Base-by-base conservation (phyloP, 2,888 invertebrate genomes). In the Eupithecia subfuscata region DNA sequence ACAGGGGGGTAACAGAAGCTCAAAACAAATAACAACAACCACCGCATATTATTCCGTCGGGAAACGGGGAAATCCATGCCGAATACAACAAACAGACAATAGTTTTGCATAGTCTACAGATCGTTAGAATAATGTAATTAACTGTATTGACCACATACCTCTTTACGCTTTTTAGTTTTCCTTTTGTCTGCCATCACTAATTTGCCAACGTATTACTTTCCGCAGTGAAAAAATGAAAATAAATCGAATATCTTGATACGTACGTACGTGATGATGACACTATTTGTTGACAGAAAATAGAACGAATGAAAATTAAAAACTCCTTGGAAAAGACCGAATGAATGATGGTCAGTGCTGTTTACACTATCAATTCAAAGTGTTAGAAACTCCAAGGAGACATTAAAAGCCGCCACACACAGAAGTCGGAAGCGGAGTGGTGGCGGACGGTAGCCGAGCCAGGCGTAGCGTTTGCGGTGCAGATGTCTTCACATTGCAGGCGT, bases 121-220 rank as follows among this genome's bases (percentile, higher is more conserved):
- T 64, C 34, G n/a, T 52, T 11, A 8, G 11, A 11, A 3, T 52
- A 52, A 64, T 16, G 16, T 34, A 43, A 25, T 40, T 25, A 25
- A 45, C 56, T 67, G 12, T 9, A 63, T 63, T 9, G 14, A 48
- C n/a, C 14, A 84, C 91, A 85, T 87, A 94, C 95, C 88, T 95
- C 95, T 89, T 94, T 95, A 76, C 95, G 95, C 84, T 94, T 95
- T 87, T 92, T 94, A 79, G 90, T 91, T 90, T 95, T 95, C 78
- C 95, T 90, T 86, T 95, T 95, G 82, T 95, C 95, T 88, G 95
- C 92, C 95, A 95, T 95, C 85, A 81, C 89, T 82, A 88, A 87
- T 85, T 91, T 89, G 90, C 88, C 88, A 88, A 91, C 90, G 90
- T 89, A 87, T 87, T 81, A 78, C 79, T 79, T 80, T 80, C 78